Evolutionary conservation across 2,797 vertebrate genomes (phyloP), one percentile per base, ranked within the genome.

Genomic region (Cetoscarus ocellatus): DNA sequence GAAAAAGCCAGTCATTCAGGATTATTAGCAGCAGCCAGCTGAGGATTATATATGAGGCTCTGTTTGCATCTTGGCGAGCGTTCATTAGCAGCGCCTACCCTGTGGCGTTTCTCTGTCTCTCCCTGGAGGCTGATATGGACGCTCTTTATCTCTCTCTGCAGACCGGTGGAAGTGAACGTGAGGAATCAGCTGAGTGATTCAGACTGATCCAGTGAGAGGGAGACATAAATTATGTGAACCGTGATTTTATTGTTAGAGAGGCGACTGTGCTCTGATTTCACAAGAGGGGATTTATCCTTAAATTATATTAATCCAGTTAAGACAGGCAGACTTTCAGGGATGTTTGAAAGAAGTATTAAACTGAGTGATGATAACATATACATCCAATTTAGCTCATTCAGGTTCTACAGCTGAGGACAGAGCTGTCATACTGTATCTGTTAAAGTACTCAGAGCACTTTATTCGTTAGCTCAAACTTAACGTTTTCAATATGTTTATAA

Each of bases 41-140:
- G 13, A 38, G 72, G 79, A 70, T 80, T 75, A 84, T 77, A 75
- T 54, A 54, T 36, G 40, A 12, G 8, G 70, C 69, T 64, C n/a
- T 55, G 63, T 69, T 44, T n/a, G 67, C 44, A 3, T 66, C 65
- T 48, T 58, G 36, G 27, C 54, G 63, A 42, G 53, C 49, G 5
- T 77, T 81, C 73, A 77, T 85, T 81, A 80, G 74, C 77, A 57
- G 35, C 70, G 54, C 71, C 65, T 70, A 58, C 62, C 71, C 76
- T 42, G 5, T 15, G 47, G 73, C 73, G n/a, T 68, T 47, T 18
- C 66, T 44, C 73, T 57, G 13, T 54, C n/a, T 15, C 50, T 18
- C 59, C 70, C 75, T 3, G 48, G 53, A 75, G 67, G 67, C 61
- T 43, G 66, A 80, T 61, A 69, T 3, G 40, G 67, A 71, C 45